Conservation (phyloP, 64 coral and sea anemone species). For the Montipora efflorescens region DNA sequence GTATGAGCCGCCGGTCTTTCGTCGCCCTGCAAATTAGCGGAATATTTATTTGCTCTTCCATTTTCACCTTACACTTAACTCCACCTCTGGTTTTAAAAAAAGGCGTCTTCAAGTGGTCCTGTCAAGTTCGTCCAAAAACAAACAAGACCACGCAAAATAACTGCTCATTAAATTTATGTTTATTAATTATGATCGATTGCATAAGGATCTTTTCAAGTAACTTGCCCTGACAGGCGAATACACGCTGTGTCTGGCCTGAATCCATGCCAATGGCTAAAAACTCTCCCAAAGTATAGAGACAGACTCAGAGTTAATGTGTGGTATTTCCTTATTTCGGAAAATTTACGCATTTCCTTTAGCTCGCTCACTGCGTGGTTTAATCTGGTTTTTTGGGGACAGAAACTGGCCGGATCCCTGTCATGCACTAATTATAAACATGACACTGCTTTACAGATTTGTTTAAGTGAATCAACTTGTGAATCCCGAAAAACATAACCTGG, state of each 20-base stretch:
- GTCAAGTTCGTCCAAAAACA: background rate
- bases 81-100: too few species aligned
- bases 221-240: too few species aligned
- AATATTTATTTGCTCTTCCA: background rate
- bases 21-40: background rate
- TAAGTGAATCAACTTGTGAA: background rate
- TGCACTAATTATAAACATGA: background rate
- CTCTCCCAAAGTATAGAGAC: background rate
- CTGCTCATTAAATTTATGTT: background rate
- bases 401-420: background rate
- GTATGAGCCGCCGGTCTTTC: background rate
- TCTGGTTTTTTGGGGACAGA: too few species aligned
- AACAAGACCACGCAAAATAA: background rate
- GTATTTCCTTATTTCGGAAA: background rate
- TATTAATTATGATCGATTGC: background rate
- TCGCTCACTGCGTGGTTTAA: background rate
- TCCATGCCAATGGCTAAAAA: too few species aligned
- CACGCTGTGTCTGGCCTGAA: too few species aligned
- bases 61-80: too few species aligned
- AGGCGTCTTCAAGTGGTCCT: too few species aligned
- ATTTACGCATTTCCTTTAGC: background rate
- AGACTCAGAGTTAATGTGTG: background rate
- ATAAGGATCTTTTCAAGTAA: too few species aligned
- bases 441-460: constrained; percentile 30
- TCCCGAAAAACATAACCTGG: too few species aligned